These are phyloP conservation scores for Mobula hypostoma DNA, from an alignment of 2,113 vertebrate species.

Conservation along the genomic window DNA sequence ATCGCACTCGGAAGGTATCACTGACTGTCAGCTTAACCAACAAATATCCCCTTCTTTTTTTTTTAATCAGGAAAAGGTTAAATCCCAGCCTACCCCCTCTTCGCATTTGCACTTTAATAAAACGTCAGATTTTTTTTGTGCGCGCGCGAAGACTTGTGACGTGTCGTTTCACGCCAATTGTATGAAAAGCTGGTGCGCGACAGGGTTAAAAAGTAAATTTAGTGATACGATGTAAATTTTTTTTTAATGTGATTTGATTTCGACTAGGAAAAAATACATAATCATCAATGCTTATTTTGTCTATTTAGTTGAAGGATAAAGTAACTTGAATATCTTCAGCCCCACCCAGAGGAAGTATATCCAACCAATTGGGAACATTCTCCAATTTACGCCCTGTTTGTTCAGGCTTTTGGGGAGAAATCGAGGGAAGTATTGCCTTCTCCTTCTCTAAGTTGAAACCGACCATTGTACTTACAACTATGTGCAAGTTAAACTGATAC, in stretches of 20 bases:
- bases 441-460: background rate
- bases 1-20: background rate
- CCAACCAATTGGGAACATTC: background rate
- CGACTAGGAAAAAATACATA: background rate
- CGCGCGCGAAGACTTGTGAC: background rate
- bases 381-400: background rate
- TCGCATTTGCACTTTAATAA: background rate
- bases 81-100: background rate
- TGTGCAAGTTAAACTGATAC: background rate
- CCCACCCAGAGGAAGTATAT: background rate
- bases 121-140: background rate
- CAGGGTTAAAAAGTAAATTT: background rate
- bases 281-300: too few relatives aligned
- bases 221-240: background rate
- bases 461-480: background rate
- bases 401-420: background rate
- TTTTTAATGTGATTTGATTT: background rate
- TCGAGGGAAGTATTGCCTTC: background rate
- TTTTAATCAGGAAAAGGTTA: background rate
- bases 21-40: background rate
- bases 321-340: background rate
- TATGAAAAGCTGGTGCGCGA: background rate
- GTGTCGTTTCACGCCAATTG: background rate
- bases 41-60: background rate
- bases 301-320: too few relatives aligned